phyloP scores from a whole-genome alignment of 2,888 invertebrate species.

The Lochmaea crataegi region DNA sequence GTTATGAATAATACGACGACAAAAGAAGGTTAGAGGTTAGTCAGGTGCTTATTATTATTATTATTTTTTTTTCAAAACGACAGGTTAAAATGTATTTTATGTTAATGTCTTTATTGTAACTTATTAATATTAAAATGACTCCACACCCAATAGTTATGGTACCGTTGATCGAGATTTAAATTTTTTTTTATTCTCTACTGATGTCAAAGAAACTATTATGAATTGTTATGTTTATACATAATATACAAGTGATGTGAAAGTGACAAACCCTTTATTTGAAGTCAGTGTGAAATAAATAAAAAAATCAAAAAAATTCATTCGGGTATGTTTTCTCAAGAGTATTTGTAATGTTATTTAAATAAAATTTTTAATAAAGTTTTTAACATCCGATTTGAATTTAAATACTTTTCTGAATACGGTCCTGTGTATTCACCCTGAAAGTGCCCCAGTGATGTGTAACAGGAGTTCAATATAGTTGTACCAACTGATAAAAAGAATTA shows the following conservation, averaged over 20 bases:
- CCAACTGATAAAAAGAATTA: too few species aligned
- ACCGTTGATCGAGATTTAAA: slow-evolving; percentile 18
- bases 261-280: too few species aligned
- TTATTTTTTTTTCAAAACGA: slow-evolving; percentile 30
- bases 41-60: slow-evolving; percentile 30
- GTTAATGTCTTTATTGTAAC: slow-evolving; percentile 32
- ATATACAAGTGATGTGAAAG: background rate
- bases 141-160: slow-evolving; percentile 25
- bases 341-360: too few species aligned
- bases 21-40: slow-evolving; percentile 30
- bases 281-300: too few species aligned
- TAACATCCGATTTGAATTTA: too few species aligned
- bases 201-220: background rate
- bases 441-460: too few species aligned
- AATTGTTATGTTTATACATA: background rate
- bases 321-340: too few species aligned
- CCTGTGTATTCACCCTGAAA: too few species aligned
- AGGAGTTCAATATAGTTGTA: too few species aligned
- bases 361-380: too few species aligned
- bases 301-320: too few species aligned
- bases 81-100: slow-evolving; percentile 35
- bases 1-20: slow-evolving; percentile 31
- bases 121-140: slow-evolving; percentile 34
- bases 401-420: too few species aligned
- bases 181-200: background rate